These are phyloP conservation scores for Gymnosoma rotundatum DNA, from an alignment of 2,888 invertebrate species.

Conservation along the genomic window DNA sequence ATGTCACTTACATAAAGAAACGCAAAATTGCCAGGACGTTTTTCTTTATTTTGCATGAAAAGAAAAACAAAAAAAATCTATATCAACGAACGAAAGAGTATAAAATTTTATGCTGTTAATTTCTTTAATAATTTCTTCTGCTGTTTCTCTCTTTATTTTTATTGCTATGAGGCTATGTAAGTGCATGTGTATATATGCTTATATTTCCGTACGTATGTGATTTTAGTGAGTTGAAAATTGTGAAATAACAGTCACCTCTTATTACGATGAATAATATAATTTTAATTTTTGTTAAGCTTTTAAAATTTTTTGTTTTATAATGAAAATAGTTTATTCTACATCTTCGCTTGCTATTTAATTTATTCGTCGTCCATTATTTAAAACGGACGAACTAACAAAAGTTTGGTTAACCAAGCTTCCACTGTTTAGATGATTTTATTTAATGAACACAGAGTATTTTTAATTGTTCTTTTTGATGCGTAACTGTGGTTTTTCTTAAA, in stretches of 20 bases:
- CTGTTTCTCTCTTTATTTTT: constrained; percentile 14
- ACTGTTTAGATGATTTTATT: not conserved
- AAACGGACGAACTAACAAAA: not conserved
- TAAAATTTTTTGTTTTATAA: too few relatives aligned
- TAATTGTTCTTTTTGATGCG: too few relatives aligned
- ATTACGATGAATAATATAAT: not conserved
- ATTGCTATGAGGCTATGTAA: not conserved
- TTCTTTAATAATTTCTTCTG: constrained; percentile 47
- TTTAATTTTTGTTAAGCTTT: not conserved
- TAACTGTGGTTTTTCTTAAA: too few relatives aligned
- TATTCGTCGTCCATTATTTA: not conserved
- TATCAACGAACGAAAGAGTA: constrained; percentile 36
- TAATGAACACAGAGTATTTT: too few relatives aligned
- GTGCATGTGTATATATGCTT: too few relatives aligned
- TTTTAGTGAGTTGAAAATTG: not conserved
- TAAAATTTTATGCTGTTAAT: constrained; percentile 53
- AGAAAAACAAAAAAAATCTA: not conserved
- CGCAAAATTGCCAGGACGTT: constrained; percentile 55
- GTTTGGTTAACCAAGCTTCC: not conserved
- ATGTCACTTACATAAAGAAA: constrained; percentile 60
- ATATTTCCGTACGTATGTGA: too few relatives aligned
- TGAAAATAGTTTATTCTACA: too few relatives aligned
- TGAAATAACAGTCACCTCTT: not conserved
- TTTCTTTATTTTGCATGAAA: constrained; percentile 7
- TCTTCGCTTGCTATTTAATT: not conserved